Evolutionary conservation across 2,797 vertebrate species (phyloP), one percentile per base, ranked within the genome.

Genomic region (Paedocypris micromegethes): DNA sequence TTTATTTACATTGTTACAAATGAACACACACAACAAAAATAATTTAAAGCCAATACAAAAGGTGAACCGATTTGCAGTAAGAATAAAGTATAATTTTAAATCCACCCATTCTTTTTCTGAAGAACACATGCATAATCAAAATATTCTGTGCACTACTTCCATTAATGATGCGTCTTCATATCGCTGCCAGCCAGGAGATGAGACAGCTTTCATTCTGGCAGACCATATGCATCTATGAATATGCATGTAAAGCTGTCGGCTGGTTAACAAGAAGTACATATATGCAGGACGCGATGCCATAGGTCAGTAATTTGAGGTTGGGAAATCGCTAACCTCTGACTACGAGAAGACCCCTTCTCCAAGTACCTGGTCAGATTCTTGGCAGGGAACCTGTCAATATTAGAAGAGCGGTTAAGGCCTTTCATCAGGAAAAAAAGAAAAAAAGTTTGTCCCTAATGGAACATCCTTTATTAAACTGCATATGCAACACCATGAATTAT

Each of bases 211-310:
- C 79, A 79, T 86, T 87, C 82, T 83, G 84, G 79, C 54, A 70
- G 80, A 80, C 86, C 89, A 89, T 89, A 86, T 89, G 87, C 78
- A 84, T 74, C 61, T 81, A 91, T 91, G 88, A 91, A 90, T 90
- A 89, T 90, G 83, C 86, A 91, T 89, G 83, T 78, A 78, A 89
- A 89, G 83, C 87, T 90, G 87, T 88, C 86, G 83, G 73, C 79
- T 84, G 80, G 79, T 80, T 83, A 86, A 82, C 81, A 84, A 81
- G 81, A 64, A 39, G 53, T 61, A 78, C 78, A 85, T 81, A 83
- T 53, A 74, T 76, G 75, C 70, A 83, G 79, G 85, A 81, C 80
- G 86, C 79, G 81, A 83, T 84, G 84, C 83, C 84, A 88, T 82
- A 89, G 87, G 88, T 88, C 87, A 81, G 66, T 83, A 68, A 75